Base-by-base conservation (phyloP, 2,888 invertebrate genomes). In the Caenorhabditis drosophilae region DNA sequence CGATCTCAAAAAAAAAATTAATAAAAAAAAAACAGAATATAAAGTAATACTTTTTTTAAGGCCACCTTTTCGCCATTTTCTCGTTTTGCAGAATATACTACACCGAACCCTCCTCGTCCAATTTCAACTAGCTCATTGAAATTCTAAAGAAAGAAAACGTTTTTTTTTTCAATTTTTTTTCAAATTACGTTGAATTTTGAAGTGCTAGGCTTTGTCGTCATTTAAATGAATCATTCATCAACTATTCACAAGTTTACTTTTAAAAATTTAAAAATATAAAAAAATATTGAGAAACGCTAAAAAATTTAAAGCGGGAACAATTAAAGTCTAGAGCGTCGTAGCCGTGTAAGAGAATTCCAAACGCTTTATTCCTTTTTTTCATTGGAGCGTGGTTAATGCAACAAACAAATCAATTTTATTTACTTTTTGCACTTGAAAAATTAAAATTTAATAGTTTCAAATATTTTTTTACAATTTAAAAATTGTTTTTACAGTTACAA, bases 31-130 rank as follows among this genome's bases (percentile, higher is more conserved):
- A 7, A 9, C 31, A 31, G 31, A 31, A 31, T 9, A 31, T 31
- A 31, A 31, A 9, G 36, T 48, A 16, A n/a, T 11, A 70, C 70
- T 58, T 69, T 69, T 38, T 72, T 72, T 22, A 72, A 54, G 15
- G 72, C 72, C n/a, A 72, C 68, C n/a, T 54, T 62, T 12, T 62
- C 53, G 18, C 58, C 62, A 54, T 66, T 58, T 41, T 55, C 61
- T 15, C 57, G 38, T 25, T 51, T 27, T 26, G 73, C 73, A 7
- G 57, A 54, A 38, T 59, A 73, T 1, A 73, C 73, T 9, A 59
- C 62, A 2, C 73, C 73, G 31, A 73, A 73, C 16, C 73, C 73
- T 2, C 73, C 73, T 26, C 48, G 45, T 2, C 73, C 73, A 23
- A 73, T 64, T 62, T 63, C 46, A 11, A 35, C 23, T 26, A 63